Percentiles rank a stretch among this genome's conserved stretches.
These are phyloP conservation scores for Achlya flavicornis DNA, from an alignment of 2,888 invertebrate genomes.

Conservation along the genomic window DNA sequence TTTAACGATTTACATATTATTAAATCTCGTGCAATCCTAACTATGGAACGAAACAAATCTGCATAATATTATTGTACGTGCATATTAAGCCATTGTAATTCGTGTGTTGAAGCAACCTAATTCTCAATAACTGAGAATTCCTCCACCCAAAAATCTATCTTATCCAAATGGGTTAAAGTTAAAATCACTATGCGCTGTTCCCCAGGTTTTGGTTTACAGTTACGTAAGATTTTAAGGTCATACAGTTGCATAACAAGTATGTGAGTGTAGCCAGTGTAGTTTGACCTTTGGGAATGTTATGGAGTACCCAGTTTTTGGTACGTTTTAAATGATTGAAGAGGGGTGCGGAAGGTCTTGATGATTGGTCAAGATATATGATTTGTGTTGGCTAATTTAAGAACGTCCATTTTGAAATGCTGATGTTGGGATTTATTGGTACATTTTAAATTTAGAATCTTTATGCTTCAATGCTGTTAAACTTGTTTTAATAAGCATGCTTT, in stretches of 20 bases:
- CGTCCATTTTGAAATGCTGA: conserved; percentile 61
- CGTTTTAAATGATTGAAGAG: conserved; percentile 24
- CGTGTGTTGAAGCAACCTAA: conserved; percentile 64
- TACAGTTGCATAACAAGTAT: conserved; percentile 67
- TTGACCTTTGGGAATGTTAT: conserved; percentile 48
- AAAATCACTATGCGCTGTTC: conserved; percentile 26
- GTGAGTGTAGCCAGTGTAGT: conserved; percentile 50
- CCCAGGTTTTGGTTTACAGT: conserved; percentile 60
- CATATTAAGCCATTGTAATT: conserved; percentile 46
- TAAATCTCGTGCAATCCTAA: not conserved
- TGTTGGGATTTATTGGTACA: conserved; percentile 41
- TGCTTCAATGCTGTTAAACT: no score
- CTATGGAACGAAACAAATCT: not conserved
- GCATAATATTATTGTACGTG: conserved; percentile 39
- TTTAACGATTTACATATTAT: no score
- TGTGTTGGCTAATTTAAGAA: conserved; percentile 70
- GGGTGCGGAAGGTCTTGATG: conserved; percentile 37
- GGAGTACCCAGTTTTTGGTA: conserved; percentile 29
- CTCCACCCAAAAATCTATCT: conserved; percentile 30
- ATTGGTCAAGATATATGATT: conserved; percentile 42
- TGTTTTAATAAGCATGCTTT: not conserved
- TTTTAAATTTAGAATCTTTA: conserved; percentile 20
- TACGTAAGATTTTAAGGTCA: conserved; percentile 80
- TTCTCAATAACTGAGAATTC: conserved; percentile 41
- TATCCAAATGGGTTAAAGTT: conserved; percentile 23